Conservation (phyloP, 2,113 vertebrate genomes). For the Chloroceryle aenea region DNA sequence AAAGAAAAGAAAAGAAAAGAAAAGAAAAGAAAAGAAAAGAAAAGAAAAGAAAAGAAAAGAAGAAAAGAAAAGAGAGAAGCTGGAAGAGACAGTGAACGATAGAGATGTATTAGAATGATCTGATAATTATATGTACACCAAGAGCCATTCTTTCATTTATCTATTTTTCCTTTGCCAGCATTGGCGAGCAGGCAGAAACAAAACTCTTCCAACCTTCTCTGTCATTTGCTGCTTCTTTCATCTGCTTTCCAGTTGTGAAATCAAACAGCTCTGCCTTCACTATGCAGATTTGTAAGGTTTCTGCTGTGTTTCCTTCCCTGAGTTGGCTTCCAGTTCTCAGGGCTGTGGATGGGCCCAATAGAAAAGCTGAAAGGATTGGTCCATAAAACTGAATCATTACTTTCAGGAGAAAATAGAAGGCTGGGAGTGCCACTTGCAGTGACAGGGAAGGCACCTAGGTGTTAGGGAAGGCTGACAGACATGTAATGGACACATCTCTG, state of each 20-base stretch:
- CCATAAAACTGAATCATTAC: neutral
- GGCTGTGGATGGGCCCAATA: neutral
- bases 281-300: neutral
- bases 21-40: neutral
- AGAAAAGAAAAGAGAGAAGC: neutral
- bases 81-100: neutral
- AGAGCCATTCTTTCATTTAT: neutral
- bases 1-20: neutral
- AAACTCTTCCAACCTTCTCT: constrained; percentile 3
- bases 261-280: neutral
- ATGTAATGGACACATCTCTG: fast-evolving
- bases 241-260: constrained; percentile 3
- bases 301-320: neutral
- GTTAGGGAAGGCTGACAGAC: neutral
- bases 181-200: neutral
- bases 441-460: neutral
- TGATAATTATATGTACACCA: neutral
- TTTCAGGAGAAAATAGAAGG: neutral
- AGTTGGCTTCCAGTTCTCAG: neutral
- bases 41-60: neutral
- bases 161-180: neutral
- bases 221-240: constrained; percentile 3
- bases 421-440: neutral
- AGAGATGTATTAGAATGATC: constrained; percentile 22
- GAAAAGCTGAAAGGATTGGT: neutral